Evolutionary conservation across 2,113 vertebrate species (phyloP).

Genomic region (Aphelocoma coerulescens): DNA sequence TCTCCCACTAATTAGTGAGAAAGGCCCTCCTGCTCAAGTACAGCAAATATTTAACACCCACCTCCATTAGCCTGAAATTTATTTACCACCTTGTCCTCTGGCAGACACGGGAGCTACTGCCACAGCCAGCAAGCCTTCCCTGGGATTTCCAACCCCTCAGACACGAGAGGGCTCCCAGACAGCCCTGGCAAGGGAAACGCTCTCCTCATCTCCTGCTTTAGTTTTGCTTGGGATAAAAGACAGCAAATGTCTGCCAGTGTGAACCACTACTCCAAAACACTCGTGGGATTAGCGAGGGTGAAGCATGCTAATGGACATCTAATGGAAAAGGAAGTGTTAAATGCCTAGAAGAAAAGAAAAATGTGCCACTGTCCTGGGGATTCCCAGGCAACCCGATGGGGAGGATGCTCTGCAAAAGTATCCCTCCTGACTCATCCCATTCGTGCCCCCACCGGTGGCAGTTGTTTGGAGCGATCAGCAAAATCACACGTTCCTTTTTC

Average conservation of each 20-base stretch:
- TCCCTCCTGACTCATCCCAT: background rate
- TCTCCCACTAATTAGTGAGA: conserved; percentile 55
- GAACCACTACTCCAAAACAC: background rate
- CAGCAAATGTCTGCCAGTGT: background rate
- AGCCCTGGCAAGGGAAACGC: background rate
- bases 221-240: background rate
- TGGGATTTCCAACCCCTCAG: background rate
- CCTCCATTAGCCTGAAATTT: conserved; percentile 37
- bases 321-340: background rate
- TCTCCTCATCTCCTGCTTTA: background rate
- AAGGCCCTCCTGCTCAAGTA: conserved; percentile 40
- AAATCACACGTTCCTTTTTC: background rate
- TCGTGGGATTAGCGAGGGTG: background rate
- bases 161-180: rapidly evolving
- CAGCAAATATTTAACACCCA: conserved; percentile 65
- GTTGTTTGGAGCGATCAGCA: background rate
- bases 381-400: rapidly evolving
- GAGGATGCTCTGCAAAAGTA: background rate
- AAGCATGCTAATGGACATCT: background rate
- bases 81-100: conserved; percentile 29
- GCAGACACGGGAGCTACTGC: background rate
- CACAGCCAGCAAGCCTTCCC: background rate
- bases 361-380: background rate
- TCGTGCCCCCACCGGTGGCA: background rate
- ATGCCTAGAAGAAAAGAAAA: background rate